Evolutionary conservation across 2,888 invertebrate genomes (phyloP), one percentile per base, ranked within the genome.

Genomic region (Elysia crispata): DNA sequence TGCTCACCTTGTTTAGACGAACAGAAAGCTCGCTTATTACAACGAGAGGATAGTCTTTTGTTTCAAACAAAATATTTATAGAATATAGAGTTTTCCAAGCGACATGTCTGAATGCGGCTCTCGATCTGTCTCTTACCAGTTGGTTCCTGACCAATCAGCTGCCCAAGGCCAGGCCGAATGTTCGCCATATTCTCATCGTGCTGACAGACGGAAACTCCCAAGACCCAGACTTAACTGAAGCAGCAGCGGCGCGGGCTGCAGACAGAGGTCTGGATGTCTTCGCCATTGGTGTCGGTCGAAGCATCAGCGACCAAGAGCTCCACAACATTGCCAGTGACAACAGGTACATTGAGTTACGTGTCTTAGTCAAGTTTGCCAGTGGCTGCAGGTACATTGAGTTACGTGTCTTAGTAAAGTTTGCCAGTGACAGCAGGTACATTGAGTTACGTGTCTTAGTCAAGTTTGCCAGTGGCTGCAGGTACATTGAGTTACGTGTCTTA

Each of bases 161-260:
- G 49, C 76, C 78, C 1, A 33, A 81, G 5, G 81, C 81, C 23
- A 57, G 83, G 30, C 18, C n/a, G 13, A 76, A 54, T 15, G 77
- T 83, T 0, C 33, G 77, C 8, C 67, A 41, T 6, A 76, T 80
- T 13, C 60, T 72, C 50, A 75, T 83, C 20, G 81, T 83, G 13
- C 76, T 83, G 31, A 83, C 83, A 11, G 83, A 83, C 82, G 83
- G 83, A 0, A 82, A 83, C 70, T 83, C 83, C 15, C 83, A 83
- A 67, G 49, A 74, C n/a, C 54, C 64, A 0, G 72, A 50, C 1
- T 57, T 77, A 41, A 83, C 83, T 6, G 76, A 73, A 15, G 41
- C 33, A 18, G 80, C 79, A 41, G 82, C 83, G 0, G 31, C 25
- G 1, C 60, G 74, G 28, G 81, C 82, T 0, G 30, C 28, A 18